Percentiles rank a stretch among this genome's conserved stretches.
Conservation (phyloP, 92 coral and sea anemone species). For the Umimayanthus kanabou region DNA sequence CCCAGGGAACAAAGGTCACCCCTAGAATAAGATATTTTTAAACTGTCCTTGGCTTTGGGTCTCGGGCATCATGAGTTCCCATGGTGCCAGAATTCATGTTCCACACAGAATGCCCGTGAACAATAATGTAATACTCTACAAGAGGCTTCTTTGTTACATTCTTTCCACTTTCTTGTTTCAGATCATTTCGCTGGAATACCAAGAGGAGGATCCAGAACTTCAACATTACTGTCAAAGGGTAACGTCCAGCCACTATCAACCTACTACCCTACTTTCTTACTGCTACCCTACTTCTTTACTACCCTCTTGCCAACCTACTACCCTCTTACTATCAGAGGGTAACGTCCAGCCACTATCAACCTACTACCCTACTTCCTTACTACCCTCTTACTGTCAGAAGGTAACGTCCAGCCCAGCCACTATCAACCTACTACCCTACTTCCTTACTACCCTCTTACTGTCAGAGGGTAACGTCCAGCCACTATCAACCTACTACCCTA, state of each 20-base stretch:
- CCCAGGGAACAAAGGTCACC: not conserved
- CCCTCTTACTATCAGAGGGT: conserved; percentile 1
- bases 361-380: no score
- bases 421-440: no score
- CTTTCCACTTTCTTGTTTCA: conserved; percentile 19
- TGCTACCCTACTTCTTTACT: no score
- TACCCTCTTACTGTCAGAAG: no score
- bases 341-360: not conserved
- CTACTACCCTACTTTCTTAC: no score
- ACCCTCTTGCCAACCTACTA: no score
- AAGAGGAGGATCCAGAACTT: conserved; percentile 97
- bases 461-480: conserved; percentile 39
- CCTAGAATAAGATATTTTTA: not conserved
- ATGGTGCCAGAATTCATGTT: no score
- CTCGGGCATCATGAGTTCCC: not conserved
- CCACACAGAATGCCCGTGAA: not conserved
- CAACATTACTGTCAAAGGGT: conserved; percentile 80
- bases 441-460: conserved; percentile 46
- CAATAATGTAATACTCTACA: not conserved
- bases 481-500: no score
- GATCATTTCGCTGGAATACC: conserved; percentile 92
- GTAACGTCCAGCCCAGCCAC: no score
- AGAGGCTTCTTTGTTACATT: not conserved
- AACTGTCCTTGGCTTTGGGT: not conserved
- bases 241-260: not conserved